Base-by-base conservation (phyloP, 1,140 invertebrate species). In the Hypothenemus hampei region DNA sequence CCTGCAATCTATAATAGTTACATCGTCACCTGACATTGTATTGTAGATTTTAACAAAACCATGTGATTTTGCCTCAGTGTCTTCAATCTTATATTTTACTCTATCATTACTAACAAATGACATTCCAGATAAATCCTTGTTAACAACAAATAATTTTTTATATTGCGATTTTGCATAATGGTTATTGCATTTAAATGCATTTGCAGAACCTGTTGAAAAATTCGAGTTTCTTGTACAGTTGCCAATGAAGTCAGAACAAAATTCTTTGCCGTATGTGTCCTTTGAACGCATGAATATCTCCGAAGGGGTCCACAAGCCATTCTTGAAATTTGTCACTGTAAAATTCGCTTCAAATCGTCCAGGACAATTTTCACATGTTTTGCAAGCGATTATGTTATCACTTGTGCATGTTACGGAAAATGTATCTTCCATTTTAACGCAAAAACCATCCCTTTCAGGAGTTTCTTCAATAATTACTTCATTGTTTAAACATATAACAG, bases 211-310 rank as follows among this genome's bases (percentile, higher is more conserved):
- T 18, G 41, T 50, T 5, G 45, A 35, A 29, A 39, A 61, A 6
- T 26, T n/a, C 3, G 10, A 11, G 23, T 58, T 58, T 29, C 45
- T 54, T 6, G 43, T 40, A 21, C 55, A 57, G 31, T 55, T 53
- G n/a, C 59, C 59, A 7, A 40, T 37, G 29, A 43, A 57, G 46
- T 61, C 59, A 11, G 44, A 15, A 26, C 29, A 47, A 16, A 61
- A 55, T 7, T 55, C 36, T 35, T 58, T 61, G 3, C 47, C 23
- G 24, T 61, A 61, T n/a, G 33, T 53, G 41, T 61, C 59, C n/a
- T 23, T 16, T 22, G 52, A 43, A 8, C 46, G 20, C 18, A 58
- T 18, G 31, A 61, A 58, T 47, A 45, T n/a, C 16, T 45, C 23
- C 2, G 8, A 20, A 11, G 49, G 50, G 13, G 13, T n/a, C 23